Evolutionary conservation across 1,140 invertebrate species (phyloP), one percentile per base, ranked within the genome.

Genomic region (Zaprionus nigranus): DNA sequence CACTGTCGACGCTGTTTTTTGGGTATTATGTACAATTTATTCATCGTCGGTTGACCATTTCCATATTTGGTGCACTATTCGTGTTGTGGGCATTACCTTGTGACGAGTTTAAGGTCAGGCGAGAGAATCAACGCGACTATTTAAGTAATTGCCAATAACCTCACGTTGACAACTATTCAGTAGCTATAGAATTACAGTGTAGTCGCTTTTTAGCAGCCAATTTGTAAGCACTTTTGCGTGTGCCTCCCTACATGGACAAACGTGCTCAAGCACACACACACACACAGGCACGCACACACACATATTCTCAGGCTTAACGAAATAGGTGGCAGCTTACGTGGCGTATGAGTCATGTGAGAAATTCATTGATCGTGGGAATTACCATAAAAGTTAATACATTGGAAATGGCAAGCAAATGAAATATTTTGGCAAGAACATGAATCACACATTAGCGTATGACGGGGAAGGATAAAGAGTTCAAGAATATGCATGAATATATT

Each of bases 1-100:
- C 70, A 61, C 40, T 20, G 24, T 78, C 40, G 57, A 43, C 49
- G 56, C 54, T 64, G n/a, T 7, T 46, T 60, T 60, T 75, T 72
- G 13, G 11, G 58, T 38, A 46, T 63, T 67, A 26, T 59, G 54
- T 49, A 49, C 38, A 12, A n/a, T 62, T 22, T 51, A 6, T 62
- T 62, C 46, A 12, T 46, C 43, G 43, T 49, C 58, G 30, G 22
- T 64, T 62, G 9, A n/a, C 46, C 30, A 11, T 34, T 40, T 61
- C 79, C 78, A 81, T 68, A 81, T 81, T 81, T 40, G 79, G 78
- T 72, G 79, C 67, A 81, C 34, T 76, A 67, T 58, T 17, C 22
- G 26, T 60, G 57, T 49, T 64, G 26, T 54, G 43, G 46, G 40
- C 26, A 69, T 58, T 57, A 72, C 79, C 79, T 81, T 81, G 78